Evolutionary conservation across 2,888 invertebrate species (phyloP), one percentile per base, ranked within the genome.

Genomic region (Hermaeophaga mercurialis): DNA sequence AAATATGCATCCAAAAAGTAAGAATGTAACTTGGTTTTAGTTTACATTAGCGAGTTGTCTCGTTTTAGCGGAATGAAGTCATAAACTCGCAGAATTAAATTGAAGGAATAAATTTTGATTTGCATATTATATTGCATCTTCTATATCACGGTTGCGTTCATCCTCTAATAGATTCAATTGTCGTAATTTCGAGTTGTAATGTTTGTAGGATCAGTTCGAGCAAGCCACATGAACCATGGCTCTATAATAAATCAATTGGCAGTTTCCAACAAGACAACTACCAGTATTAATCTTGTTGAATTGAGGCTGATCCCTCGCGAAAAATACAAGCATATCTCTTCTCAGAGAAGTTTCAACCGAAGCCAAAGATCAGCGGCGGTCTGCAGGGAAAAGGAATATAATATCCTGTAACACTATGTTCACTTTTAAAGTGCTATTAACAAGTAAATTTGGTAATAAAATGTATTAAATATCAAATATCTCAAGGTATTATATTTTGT

Each of bases 251-350:
- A 61, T 61, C 61, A 61, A 61, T 61, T 56, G 54, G 22, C 50
- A 57, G 49, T 50, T 54, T 49, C 49, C 43, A 53, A 47, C 53
- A 58, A 61, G 58, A 53, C 53, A 58, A 56, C 45, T 53, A 33
- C 45, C 38, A 49, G 59, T 49, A 59, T 59, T 59, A 59, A 59
- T 59, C 59, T 59, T 56, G 56, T 54, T 56, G 54, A 59, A 59
- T 56, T 59, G 56, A 49, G 54, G 59, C 56, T 54, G 52, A 54
- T 47, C 46, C 56, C 44, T 53, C 54, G 36, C 36, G 49, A 56
- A 59, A 56, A 56, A 56, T 57, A 57, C 53, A 53, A 57, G 57
- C 57, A 48, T 57, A 57, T 53, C 53, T 57, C 44, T 44, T 43
- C 48, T 39, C 22, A 3, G 24, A 43, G 22, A 43, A 22, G 26